Evolutionary conservation across 2,113 vertebrate genomes (phyloP).

Genomic region (Excalfactoria chinensis): DNA sequence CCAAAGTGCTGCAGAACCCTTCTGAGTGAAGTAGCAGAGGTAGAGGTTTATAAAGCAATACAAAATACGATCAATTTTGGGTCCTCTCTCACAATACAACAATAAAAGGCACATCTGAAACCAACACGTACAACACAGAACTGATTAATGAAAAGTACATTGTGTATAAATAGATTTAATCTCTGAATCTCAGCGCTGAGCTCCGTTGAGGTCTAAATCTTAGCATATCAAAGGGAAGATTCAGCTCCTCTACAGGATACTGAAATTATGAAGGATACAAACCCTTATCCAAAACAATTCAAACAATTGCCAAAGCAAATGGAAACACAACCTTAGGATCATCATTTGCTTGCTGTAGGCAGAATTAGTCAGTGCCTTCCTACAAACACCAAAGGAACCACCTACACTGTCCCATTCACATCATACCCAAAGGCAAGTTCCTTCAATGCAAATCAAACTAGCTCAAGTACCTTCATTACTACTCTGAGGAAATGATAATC

Average conservation of each 20-base stretch:
- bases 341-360: background rate
- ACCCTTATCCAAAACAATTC: background rate
- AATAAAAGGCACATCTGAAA: background rate
- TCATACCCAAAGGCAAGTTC: background rate
- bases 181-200: background rate
- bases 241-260: background rate
- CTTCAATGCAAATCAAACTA: background rate
- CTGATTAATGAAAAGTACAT: background rate
- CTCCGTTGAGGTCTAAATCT: background rate
- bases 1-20: background rate
- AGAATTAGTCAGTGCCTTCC: background rate
- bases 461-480: background rate
- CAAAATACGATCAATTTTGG: background rate
- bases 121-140: background rate
- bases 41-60: background rate
- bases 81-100: background rate
- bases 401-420: background rate
- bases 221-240: background rate
- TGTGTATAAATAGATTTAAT: background rate
- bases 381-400: background rate
- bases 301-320: background rate
- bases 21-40: background rate
- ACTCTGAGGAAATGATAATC: background rate
- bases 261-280: background rate
- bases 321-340: background rate